These are phyloP conservation scores for Martes flavigula DNA, from an alignment of 2,797 vertebrate species.

Conservation along the genomic window DNA sequence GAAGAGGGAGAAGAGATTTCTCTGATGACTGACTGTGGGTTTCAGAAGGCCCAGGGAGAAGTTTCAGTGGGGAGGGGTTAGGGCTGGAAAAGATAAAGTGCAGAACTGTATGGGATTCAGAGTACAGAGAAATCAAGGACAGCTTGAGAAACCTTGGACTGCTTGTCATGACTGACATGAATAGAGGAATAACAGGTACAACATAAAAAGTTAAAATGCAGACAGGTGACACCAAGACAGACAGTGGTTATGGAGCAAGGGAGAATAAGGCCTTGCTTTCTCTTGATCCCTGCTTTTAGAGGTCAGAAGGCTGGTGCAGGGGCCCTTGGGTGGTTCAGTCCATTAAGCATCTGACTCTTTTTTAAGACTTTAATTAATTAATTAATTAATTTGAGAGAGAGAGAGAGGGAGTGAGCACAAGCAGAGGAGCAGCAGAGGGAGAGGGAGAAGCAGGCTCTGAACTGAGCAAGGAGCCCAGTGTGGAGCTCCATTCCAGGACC, in stretches of 20 bases:
- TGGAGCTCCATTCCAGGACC: too few species aligned
- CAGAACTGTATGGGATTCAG: not conserved
- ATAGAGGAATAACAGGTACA: not conserved
- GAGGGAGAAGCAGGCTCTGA: too few species aligned
- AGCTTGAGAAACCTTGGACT: not conserved
- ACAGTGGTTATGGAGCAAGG: not conserved
- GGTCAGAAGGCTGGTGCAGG: not conserved
- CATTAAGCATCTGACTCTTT: not conserved
- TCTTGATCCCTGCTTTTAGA: not conserved
- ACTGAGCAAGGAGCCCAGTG: too few species aligned
- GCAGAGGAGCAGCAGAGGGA: too few species aligned
- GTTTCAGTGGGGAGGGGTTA: not conserved
- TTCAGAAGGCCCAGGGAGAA: slow-evolving; percentile 7
- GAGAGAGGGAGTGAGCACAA: not conserved
- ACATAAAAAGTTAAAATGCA: not conserved
- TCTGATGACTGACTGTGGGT: not conserved
- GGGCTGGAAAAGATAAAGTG: not conserved
- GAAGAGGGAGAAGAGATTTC: not conserved
- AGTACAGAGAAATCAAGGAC: not conserved
- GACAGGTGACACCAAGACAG: not conserved
- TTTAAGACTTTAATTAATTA: not conserved
- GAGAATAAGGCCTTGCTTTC: not conserved
- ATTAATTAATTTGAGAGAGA: not conserved
- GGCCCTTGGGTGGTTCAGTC: not conserved
- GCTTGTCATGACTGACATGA: not conserved